Evolutionary conservation across 2,888 invertebrate species (phyloP), one percentile per base, ranked within the genome.

Genomic region (Yponomeuta evonymella): DNA sequence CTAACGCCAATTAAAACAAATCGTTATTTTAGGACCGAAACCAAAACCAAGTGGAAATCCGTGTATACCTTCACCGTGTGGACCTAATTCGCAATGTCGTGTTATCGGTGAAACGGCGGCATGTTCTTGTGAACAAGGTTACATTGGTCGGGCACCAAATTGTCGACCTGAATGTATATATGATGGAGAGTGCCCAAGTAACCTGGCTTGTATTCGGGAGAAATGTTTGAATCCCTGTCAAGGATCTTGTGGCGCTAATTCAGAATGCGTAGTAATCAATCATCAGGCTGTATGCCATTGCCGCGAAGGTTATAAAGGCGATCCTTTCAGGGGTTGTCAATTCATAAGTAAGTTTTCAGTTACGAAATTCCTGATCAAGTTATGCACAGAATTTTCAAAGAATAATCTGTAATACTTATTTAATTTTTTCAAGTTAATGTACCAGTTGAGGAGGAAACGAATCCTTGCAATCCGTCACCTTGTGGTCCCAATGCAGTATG

Each of bases 401-500:
- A 12, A 15, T 23, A 62, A 62, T 58, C 15, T 64, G 68, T 12
- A n/a, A 33, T 9, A 12, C 43, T 51, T 66, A 23, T 64, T 23
- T 23, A 23, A 23, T 23, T 30, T 36, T 73, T 90, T 85, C 74
- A 77, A 94, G 94, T 93, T 74, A 87, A 93, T 48, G 89, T 90
- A 75, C 90, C 94, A 73, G 95, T 94, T 81, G 94, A 94, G 81
- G 94, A 93, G 75, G 95, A 94, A 87, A 87, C 90, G 62, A 94
- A 95, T 79, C 97, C 97, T 23, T 97, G 97, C 82, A 95, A 96
- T 83, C 97, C 96, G 58, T 96, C 96, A 51, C 97, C 97, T 2
- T 97, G 97, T 81, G 97, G 97, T 48, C 95, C 96, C 12, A 97
- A 97, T 84, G 95, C 98, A 12, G 79, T 96, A 72, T 98, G 98